Conservation (phyloP, 2,113 vertebrate genomes). For the Poeciliopsis turrubarensis region DNA sequence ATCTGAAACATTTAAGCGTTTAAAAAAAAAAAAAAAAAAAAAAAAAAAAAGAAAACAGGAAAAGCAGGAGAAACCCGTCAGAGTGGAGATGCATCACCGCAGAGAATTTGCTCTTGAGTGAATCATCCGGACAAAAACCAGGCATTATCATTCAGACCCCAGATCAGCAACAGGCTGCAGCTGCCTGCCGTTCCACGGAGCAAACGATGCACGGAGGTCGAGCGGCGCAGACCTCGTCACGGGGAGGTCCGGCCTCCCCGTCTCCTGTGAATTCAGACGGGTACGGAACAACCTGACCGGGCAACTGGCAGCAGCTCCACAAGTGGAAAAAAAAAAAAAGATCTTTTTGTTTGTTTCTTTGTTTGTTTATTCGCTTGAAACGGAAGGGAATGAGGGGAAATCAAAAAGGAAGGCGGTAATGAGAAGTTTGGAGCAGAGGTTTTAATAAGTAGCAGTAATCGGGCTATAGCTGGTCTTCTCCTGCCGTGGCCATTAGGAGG, state of each 20-base stretch:
- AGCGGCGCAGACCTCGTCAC: not conserved
- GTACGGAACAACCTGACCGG: constrained; percentile 8
- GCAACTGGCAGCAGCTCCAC: not conserved
- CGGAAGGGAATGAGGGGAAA: not conserved
- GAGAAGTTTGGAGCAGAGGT: not conserved
- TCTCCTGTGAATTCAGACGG: constrained; percentile 20
- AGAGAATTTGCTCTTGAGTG: not conserved
- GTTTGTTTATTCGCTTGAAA: not conserved
- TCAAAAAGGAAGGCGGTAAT: not conserved
- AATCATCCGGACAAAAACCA: not conserved
- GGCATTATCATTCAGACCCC: not conserved
- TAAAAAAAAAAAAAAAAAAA: not conserved
- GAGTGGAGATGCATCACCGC: not conserved
- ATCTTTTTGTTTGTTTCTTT: too few species aligned
- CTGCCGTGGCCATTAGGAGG: constrained; percentile 59
- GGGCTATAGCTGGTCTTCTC: constrained; percentile 20
- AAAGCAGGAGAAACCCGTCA: not conserved
- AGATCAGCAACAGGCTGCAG: not conserved
- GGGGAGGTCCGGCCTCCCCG: not conserved
- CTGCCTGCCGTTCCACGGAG: constrained; percentile 2
- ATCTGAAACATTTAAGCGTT: not conserved
- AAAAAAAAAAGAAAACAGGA: too few species aligned
- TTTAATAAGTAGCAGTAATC: constrained; percentile 32
- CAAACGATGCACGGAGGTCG: constrained; percentile 2
- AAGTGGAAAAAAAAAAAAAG: too few species aligned